phyloP scores from a whole-genome alignment of 2,888 invertebrate genomes.

The Lordiphosa fenestrarum region DNA sequence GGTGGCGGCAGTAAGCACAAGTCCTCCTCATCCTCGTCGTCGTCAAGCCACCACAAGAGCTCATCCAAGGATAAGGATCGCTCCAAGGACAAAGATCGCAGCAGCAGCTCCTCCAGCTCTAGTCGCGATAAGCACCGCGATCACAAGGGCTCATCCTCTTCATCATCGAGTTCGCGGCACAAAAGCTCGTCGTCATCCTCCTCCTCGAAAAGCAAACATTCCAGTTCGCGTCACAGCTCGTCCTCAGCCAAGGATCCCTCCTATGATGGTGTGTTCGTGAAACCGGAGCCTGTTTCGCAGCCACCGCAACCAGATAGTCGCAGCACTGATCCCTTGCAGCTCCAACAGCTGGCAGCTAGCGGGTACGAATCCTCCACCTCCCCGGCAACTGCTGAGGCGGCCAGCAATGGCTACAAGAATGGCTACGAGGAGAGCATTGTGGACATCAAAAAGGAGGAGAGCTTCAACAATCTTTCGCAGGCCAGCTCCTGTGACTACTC shows the following conservation, averaged over 20 bases:
- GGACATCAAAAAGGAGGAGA: constrained; percentile 76
- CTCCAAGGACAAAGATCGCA: constrained; percentile 78
- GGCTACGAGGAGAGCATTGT: constrained; percentile 73
- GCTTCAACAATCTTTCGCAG: constrained; percentile 81
- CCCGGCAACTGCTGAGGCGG: constrained; percentile 45
- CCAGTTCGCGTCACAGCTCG: constrained; percentile 72
- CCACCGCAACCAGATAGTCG: constrained; percentile 50
- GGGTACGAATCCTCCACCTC: constrained; percentile 52
- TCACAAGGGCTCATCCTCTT: constrained; percentile 74
- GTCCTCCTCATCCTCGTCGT: constrained; percentile 71
- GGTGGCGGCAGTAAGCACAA: constrained; percentile 79
- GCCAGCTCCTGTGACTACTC: constrained; percentile 88
- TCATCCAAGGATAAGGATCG: constrained; percentile 79
- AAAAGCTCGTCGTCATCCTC: constrained; percentile 72
- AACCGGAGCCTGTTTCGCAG: constrained; percentile 74
- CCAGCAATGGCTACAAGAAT: constrained; percentile 61
- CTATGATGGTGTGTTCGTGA: constrained; percentile 75
- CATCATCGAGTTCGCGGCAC: constrained; percentile 69
- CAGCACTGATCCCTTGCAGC: constrained; percentile 51
- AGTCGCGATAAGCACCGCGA: constrained; percentile 77
- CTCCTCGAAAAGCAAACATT: constrained; percentile 80
- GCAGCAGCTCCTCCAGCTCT: constrained; percentile 79
- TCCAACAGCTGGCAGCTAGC: constrained; percentile 44
- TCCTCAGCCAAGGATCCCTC: constrained; percentile 56
- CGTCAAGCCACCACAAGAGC: constrained; percentile 76